A percentile compares a stretch with the other conserved stretches of the same genome.
Conservation (phyloP, 64 coral and sea anemone genomes). For the Cladopsammia gracilis region DNA sequence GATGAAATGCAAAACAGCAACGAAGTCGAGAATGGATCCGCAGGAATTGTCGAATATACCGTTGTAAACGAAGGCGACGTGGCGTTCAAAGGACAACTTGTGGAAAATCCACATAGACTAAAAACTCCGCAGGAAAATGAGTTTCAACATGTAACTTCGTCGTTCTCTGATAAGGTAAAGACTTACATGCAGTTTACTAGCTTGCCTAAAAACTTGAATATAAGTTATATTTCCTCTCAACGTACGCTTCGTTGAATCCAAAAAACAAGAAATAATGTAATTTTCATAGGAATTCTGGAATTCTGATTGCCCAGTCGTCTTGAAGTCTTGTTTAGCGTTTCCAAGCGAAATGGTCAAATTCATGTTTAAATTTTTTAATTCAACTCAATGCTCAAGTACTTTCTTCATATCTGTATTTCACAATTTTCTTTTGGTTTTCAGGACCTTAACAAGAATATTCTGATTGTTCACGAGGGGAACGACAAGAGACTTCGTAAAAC, state of each 20-base stretch:
- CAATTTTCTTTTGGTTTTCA: neutral
- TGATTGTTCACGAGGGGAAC: conserved; percentile 41
- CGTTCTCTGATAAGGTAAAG: conserved; percentile 41
- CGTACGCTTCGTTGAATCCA: too few species aligned
- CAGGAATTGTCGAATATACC: conserved; percentile 44
- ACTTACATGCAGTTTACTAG: neutral
- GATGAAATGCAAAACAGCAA: conserved; percentile 32
- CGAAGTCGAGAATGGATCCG: neutral
- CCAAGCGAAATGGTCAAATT: too few species aligned
- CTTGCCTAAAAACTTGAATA: too few species aligned
- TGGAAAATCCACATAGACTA: conserved; percentile 15
- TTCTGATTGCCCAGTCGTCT: too few species aligned
- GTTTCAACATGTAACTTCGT: conserved; percentile 1
- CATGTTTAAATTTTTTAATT: too few species aligned
- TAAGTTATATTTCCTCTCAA: too few species aligned
- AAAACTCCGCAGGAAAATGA: conserved; percentile 33
- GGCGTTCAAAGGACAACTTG: neutral
- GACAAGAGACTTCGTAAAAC: neutral
- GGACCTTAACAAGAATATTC: conserved; percentile 57
- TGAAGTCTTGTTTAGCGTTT: too few species aligned
- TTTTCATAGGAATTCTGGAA: too few species aligned
- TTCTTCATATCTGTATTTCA: neutral
- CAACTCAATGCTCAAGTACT: too few species aligned
- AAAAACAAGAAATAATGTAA: too few species aligned
- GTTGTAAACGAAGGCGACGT: conserved; percentile 29